A percentile compares a stretch with the other conserved stretches of the same genome.
These are phyloP conservation scores for Shinisaurus crocodilurus DNA, from an alignment of 2,113 vertebrate species.

Conservation along the genomic window DNA sequence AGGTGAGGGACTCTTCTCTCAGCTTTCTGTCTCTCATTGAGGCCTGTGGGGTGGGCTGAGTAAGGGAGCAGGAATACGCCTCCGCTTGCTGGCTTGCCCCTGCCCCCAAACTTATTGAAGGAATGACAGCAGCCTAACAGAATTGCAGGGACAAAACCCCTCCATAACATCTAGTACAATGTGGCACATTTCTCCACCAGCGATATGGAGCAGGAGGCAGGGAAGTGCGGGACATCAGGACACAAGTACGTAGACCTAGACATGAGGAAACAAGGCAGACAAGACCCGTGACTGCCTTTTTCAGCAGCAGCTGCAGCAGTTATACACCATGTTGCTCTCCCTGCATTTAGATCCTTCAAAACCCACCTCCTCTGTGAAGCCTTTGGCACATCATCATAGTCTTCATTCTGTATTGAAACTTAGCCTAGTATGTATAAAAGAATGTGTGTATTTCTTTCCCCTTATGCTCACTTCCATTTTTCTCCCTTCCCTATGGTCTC, in stretches of 20 bases:
- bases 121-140: neutral
- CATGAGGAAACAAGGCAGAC: neutral
- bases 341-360: neutral
- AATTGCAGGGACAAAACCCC: neutral
- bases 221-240: neutral
- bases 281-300: neutral
- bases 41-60: neutral
- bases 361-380: neutral
- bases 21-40: neutral
- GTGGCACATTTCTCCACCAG: neutral
- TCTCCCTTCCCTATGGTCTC: neutral
- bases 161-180: neutral
- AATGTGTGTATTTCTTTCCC: neutral
- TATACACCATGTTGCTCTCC: neutral
- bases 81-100: neutral
- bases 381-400: neutral
- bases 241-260: neutral
- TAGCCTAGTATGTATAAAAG: neutral
- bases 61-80: neutral
- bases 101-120: neutral
- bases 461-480: neutral
- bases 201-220: neutral
- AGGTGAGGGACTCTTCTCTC: neutral
- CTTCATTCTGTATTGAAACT: neutral
- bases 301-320: neutral